phyloP scores from a whole-genome alignment of 1,140 invertebrate genomes.

The Drosophila sp. region DNA sequence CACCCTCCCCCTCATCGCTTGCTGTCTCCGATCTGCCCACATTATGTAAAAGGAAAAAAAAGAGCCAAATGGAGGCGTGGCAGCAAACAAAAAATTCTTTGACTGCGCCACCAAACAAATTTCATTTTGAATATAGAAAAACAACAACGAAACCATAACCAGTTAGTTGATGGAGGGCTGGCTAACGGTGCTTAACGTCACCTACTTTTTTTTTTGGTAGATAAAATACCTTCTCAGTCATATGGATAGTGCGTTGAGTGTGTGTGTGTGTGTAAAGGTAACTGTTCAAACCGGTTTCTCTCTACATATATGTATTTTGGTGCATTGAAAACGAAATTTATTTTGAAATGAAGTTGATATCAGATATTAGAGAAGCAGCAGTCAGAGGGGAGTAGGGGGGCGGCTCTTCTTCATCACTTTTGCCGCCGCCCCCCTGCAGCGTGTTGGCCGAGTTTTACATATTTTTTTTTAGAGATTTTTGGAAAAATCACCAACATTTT shows the following conservation, averaged over 20 bases:
- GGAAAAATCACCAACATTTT: not conserved
- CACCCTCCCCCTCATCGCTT: not conserved
- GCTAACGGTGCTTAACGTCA: slow-evolving; percentile 77
- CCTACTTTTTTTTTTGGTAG: slow-evolving; percentile 70
- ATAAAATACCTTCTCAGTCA: slow-evolving; percentile 59
- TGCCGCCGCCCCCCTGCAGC: slow-evolving; percentile 30
- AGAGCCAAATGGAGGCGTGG: slow-evolving; percentile 56
- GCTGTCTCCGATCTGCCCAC: slow-evolving; percentile 40
- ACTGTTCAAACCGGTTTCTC: slow-evolving; percentile 69
- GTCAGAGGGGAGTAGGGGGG: slow-evolving; percentile 26
- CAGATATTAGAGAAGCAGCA: slow-evolving; percentile 9
- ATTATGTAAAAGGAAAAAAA: slow-evolving; percentile 64
- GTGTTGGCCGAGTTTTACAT: slow-evolving; percentile 59
- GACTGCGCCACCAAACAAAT: slow-evolving; percentile 38
- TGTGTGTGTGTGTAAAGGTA: slow-evolving; percentile 36
- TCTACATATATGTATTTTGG: slow-evolving; percentile 35
- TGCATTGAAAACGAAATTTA: slow-evolving; percentile 79
- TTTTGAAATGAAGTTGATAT: slow-evolving; percentile 52
- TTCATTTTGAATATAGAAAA: slow-evolving; percentile 39
- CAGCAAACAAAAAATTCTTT: slow-evolving; percentile 52
- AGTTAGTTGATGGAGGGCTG: slow-evolving; percentile 52
- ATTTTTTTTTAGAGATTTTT: not conserved
- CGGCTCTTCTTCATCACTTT: too few relatives aligned
- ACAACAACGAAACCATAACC: slow-evolving; percentile 52
- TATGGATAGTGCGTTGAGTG: slow-evolving; percentile 14